phyloP scores from a whole-genome alignment of 2,888 invertebrate genomes.

The Heliconius sara region DNA sequence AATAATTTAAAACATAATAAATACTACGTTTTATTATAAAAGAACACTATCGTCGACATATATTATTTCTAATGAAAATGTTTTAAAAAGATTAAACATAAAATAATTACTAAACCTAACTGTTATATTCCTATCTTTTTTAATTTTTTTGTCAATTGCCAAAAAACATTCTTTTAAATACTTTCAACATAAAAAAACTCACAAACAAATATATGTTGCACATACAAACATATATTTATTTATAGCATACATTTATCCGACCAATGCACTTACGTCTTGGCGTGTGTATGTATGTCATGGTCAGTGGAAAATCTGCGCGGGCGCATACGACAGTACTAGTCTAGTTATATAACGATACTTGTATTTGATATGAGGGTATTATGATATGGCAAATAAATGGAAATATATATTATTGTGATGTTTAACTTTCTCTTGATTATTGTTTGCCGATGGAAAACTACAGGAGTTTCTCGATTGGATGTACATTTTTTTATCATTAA shows the following conservation, averaged over 20 bases:
- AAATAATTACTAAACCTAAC: too few species aligned
- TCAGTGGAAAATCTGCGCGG: slow-evolving; percentile 55
- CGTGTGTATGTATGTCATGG: slow-evolving; percentile 52
- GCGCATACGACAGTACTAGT: slow-evolving; percentile 39
- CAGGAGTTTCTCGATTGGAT: not conserved
- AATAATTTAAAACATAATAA: not conserved
- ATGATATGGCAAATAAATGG: slow-evolving; percentile 20
- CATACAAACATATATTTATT: slow-evolving; percentile 28
- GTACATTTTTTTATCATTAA: too few species aligned
- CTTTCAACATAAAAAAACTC: not conserved
- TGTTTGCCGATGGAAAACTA: not conserved
- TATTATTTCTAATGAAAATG: not conserved
- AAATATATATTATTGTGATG: not conserved
- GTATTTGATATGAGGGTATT: slow-evolving; percentile 15
- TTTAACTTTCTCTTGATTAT: slow-evolving; percentile 4
- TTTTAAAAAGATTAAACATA: too few species aligned
- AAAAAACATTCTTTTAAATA: not conserved
- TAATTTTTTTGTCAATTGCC: not conserved
- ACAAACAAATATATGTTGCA: slow-evolving; percentile 6
- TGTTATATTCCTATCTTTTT: not conserved
- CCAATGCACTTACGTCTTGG: slow-evolving; percentile 54
- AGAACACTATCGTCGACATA: not conserved
- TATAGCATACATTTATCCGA: slow-evolving; percentile 35
- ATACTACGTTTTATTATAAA: not conserved
- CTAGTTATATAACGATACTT: slow-evolving; percentile 37